A percentile compares a stretch with the other conserved stretches of the same genome.
phyloP scores from a whole-genome alignment of 1,140 invertebrate genomes.

The Gonioctena quinquepunctata region DNA sequence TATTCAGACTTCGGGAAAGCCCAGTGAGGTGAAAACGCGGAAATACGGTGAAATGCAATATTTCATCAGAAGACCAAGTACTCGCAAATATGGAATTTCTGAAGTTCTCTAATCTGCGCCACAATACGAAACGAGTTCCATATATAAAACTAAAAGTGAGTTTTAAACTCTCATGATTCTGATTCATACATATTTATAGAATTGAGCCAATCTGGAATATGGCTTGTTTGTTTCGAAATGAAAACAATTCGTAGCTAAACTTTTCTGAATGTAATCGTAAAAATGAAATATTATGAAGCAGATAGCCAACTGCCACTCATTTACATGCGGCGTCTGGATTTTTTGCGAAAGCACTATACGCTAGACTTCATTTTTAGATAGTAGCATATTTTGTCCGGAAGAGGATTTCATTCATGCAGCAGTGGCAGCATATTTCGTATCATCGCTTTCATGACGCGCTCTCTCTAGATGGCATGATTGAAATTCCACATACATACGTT shows the following conservation, averaged over 20 bases:
- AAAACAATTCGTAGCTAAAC: constrained; percentile 20
- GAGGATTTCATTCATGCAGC: neutral
- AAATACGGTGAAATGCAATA: too few relatives aligned
- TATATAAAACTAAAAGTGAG: constrained; percentile 12
- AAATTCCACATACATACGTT: too few relatives aligned
- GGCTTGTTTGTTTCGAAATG: constrained; percentile 11
- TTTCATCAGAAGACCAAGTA: neutral
- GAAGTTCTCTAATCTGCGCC: neutral
- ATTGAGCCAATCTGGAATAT: constrained; percentile 10
- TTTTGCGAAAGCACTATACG: neutral
- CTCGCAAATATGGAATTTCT: neutral
- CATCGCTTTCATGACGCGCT: neutral
- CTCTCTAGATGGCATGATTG: too few relatives aligned
- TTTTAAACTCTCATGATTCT: constrained; percentile 15
- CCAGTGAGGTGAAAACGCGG: too few relatives aligned
- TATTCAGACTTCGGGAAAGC: too few relatives aligned
- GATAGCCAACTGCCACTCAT: constrained; percentile 22
- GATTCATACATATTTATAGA: constrained; percentile 23
- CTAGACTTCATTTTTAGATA: neutral
- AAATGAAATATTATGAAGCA: constrained; percentile 14
- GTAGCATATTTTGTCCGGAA: neutral
- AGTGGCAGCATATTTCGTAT: neutral
- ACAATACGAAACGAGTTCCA: constrained; percentile 1
- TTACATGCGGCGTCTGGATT: constrained; percentile 10
- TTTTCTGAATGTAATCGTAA: constrained; percentile 16